Base-by-base conservation (phyloP, 2,113 vertebrate species). In the Motacilla alba region DNA sequence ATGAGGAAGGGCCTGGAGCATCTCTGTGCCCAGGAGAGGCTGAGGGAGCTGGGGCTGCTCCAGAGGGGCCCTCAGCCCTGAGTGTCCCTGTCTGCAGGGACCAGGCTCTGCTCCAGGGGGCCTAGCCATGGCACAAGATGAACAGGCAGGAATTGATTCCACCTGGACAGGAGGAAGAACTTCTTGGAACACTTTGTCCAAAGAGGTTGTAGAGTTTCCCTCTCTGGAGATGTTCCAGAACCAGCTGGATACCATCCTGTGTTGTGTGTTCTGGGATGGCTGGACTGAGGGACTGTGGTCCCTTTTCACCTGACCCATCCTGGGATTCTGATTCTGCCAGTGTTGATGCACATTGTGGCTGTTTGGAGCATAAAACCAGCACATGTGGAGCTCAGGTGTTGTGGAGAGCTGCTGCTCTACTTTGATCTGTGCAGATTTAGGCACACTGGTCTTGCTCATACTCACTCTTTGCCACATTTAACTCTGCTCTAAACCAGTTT, bases 251-350 rank as follows among this genome's bases (percentile, higher is more conserved):
- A 7, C 19, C 23, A 9, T 46, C 10, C 19, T 46, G 17, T 52
- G 27, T 24, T 8, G 3, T 52, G 33, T 68, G 55, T 28, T 46
- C 63, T 69, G 55, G 53, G 46, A 27, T 44, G 44, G 11, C 43
- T 27, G 35, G 31, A 21, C 21, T 67, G 55, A 69, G 33, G 33
- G 23, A 18, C 55, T 60, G 83, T 44, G 31, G 15, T 67, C 9
- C 27, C 8, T 86, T 52, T 58, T n/a, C 6, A 33, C 37, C 12
- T 53, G 28, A 33, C 3, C 22, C 8, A 28, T 23, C 19, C 39
- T 53, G n/a, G 28, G 55, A 28, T 87, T 62, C 19, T 0, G 0
- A 0, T 62, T 69, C 28, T 69, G 43, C 50, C 30, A 4, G 1
- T 19, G 30, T 6, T 79, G 14, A 2, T 43, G 13, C 17, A 23